Percentiles rank a stretch among this genome's conserved stretches.
These are phyloP conservation scores for Gerosis bhagava DNA, from an alignment of 2,888 invertebrate species.

Conservation along the genomic window DNA sequence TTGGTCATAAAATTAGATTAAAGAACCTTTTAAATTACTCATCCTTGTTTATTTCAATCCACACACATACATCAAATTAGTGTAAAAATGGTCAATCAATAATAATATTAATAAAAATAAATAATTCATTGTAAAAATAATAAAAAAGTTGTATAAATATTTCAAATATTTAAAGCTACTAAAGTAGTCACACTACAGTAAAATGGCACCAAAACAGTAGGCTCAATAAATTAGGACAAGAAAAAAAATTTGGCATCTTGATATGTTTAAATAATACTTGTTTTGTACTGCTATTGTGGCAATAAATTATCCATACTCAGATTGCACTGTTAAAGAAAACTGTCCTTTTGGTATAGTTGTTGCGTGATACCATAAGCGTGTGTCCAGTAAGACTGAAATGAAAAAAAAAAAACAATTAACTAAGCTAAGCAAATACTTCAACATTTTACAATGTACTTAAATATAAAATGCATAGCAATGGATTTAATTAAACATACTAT, in stretches of 20 bases:
- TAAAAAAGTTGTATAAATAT: slow-evolving; percentile 41
- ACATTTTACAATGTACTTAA: too few species aligned
- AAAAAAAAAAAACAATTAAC: slow-evolving; percentile 26
- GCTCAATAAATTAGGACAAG: slow-evolving; percentile 45
- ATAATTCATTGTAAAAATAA: slow-evolving; percentile 38
- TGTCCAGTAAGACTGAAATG: slow-evolving; percentile 90
- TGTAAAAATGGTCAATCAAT: slow-evolving; percentile 34
- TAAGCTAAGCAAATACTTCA: too few species aligned
- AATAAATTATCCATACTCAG: slow-evolving; percentile 90
- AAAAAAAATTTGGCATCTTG: slow-evolving; percentile 66
- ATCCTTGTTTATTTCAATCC: slow-evolving; percentile 40
- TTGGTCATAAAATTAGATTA: slow-evolving; percentile 71
- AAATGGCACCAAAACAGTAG: slow-evolving; percentile 66
- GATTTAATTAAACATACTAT: too few species aligned
- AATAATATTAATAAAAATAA: too few species aligned
- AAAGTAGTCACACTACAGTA: slow-evolving; percentile 61
- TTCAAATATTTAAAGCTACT: slow-evolving; percentile 45
- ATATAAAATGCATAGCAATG: too few species aligned
- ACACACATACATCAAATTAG: slow-evolving; percentile 15
- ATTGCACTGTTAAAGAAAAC: slow-evolving; percentile 94
- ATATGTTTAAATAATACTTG: slow-evolving; percentile 63
- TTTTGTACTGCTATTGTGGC: slow-evolving; percentile 49
- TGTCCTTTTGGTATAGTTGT: slow-evolving; percentile 91
- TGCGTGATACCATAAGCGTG: slow-evolving; percentile 95
- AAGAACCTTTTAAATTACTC: slow-evolving; percentile 68